These are phyloP conservation scores for Exocentrus adspersus DNA, from an alignment of 2,888 invertebrate genomes.

Conservation along the genomic window DNA sequence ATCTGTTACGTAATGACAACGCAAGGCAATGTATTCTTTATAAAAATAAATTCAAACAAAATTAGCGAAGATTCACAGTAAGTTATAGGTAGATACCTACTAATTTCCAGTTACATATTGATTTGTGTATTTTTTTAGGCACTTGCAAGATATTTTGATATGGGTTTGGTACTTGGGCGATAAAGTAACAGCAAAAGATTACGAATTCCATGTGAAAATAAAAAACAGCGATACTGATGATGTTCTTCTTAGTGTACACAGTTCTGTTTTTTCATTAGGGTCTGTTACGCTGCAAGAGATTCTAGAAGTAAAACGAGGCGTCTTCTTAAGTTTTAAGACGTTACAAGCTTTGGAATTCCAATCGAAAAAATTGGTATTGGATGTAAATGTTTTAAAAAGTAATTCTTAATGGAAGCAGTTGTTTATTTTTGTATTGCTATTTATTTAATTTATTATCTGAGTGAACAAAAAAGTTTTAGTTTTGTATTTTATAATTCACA, in stretches of 20 bases:
- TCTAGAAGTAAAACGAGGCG: conserved; percentile 50
- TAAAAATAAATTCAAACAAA: conserved; percentile 45
- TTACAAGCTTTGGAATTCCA: conserved; percentile 37
- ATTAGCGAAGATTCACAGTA: conserved; percentile 25
- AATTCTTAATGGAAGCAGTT: neutral
- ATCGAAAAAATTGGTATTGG: conserved; percentile 24
- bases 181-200: conserved; percentile 49
- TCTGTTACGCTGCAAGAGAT: conserved; percentile 51
- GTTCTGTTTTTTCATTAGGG: conserved; percentile 53
- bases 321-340: conserved; percentile 50
- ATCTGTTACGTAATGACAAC: conserved; percentile 51
- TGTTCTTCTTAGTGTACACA: conserved; percentile 52
- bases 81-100: conserved; percentile 13
- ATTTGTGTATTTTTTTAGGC: conserved; percentile 20
- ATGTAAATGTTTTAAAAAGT: conserved; percentile 20
- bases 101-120: too few relatives aligned
- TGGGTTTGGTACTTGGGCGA: conserved; percentile 57
- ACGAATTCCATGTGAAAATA: conserved; percentile 53
- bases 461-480: too few relatives aligned
- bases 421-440: neutral
- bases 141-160: conserved; percentile 39
- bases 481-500: too few relatives aligned
- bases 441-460: too few relatives aligned
- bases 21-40: conserved; percentile 54
- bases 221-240: conserved; percentile 42